Evolutionary conservation across 2,113 vertebrate species (phyloP).

Genomic region (Oncorhynchus clarkii): DNA sequence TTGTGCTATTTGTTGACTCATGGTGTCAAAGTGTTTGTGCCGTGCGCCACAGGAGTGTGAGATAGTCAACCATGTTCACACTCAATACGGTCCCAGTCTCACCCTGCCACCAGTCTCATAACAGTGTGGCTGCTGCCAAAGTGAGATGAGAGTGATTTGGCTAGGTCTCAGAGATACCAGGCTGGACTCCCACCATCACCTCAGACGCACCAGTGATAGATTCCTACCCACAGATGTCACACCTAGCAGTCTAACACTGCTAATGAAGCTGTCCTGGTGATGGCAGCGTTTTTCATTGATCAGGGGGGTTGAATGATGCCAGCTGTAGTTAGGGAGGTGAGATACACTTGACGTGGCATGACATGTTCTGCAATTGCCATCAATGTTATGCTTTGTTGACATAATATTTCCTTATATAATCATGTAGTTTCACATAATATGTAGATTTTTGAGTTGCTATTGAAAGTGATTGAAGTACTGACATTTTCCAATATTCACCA

Average conservation of each 20-base stretch:
- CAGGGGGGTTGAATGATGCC: not conserved
- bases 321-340: not conserved
- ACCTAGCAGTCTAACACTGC: not conserved
- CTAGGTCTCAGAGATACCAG: not conserved
- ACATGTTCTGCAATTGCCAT: not conserved
- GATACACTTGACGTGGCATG: not conserved
- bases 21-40: too few relatives aligned
- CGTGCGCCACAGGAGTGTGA: too few relatives aligned
- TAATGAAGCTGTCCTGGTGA: not conserved
- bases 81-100: not conserved
- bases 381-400: not conserved
- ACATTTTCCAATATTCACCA: not conserved
- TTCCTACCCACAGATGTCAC: not conserved
- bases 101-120: not conserved
- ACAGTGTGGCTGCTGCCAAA: not conserved
- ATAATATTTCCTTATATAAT: not conserved
- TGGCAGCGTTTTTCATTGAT: not conserved
- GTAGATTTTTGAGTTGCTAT: not conserved
- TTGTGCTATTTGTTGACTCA: too few relatives aligned
- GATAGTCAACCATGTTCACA: too few relatives aligned
- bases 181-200: not conserved
- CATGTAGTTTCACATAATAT: not conserved
- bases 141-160: not conserved
- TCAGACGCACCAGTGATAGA: not conserved
- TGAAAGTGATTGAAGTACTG: not conserved